Base-by-base conservation (phyloP, 2,113 vertebrate genomes). In the Albula glossodonta region DNA sequence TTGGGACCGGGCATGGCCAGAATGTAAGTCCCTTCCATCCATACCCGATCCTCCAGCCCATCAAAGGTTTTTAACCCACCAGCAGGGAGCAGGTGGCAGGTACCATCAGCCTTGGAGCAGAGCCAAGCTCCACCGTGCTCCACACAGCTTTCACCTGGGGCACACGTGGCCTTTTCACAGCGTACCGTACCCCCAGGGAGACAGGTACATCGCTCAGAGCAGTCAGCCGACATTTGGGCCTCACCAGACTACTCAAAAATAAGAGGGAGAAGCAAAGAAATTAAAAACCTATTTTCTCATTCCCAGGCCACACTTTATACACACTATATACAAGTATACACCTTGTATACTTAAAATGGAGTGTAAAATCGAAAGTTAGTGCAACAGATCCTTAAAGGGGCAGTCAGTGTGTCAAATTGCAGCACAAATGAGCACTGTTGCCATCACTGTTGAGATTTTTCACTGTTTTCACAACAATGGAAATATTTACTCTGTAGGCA, bases 11-110 rank as follows among this genome's bases (percentile, higher is more conserved):
- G 41, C 19, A 1, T 4, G 11, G 48, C 82, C 82, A 83, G 52
- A 4, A 10, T 25, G 52, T 83, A 83, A 12, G 52, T 66, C 52
- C 82, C 82, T 5, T 83, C 82, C 60, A 83, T 57, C 82, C 82
- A 83, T 11, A 83, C 9, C 82, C 52, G 5, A 4, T 83, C 53
- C 19, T 31, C n/a, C 25, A 83, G 41, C 2, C 82, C 82, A 9
- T 83, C 82, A 63, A 83, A 83, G 51, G 3, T 83, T 6, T n/a
- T 60, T 53, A 60, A 83, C 12, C 17, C 56, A 8, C 82, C 82
- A 31, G 17, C 11, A 9, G 82, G 60, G 41, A 60, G 19, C 13
- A 80, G 79, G 19, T 51, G 48, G 50, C 79, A 80, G 50, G 79
- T 80, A 17, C 2, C 8, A 3, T 51, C 79, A 15, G 79, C 19